Percentiles rank a stretch among this genome's conserved stretches.
Conservation (phyloP, 2,888 invertebrate species). For the Cosmopolites sordidus region DNA sequence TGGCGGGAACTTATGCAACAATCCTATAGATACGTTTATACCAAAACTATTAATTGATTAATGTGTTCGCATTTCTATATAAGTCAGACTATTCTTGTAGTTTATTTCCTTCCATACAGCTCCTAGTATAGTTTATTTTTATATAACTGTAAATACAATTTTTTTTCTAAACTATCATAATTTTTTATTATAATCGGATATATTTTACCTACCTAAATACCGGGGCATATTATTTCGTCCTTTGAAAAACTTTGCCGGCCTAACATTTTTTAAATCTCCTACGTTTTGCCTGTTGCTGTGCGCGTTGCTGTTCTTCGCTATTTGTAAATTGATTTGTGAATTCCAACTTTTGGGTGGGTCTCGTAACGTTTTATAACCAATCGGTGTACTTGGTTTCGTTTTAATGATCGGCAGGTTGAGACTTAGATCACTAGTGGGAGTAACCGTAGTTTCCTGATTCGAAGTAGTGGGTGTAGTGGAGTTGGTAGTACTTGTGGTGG, state of each 20-base stretch:
- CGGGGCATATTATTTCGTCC: conserved; percentile 54
- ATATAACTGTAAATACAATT: too few relatives aligned
- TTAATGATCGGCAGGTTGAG: conserved; percentile 31
- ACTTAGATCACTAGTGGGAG: conserved; percentile 7
- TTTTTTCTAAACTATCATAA: too few relatives aligned
- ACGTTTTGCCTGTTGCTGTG: conserved; percentile 9
- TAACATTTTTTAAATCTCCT: conserved; percentile 39
- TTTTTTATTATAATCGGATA: too few relatives aligned
- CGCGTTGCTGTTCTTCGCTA: background rate
- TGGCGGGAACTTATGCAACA: too few relatives aligned
- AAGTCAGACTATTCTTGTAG: too few relatives aligned
- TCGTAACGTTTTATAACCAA: conserved; percentile 57
- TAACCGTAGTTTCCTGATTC: background rate
- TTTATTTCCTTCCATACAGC: too few relatives aligned
- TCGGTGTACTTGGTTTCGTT: conserved; percentile 42
- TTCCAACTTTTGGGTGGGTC: conserved; percentile 60
- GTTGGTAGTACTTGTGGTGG: background rate
- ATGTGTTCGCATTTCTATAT: too few relatives aligned
- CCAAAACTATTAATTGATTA: too few relatives aligned
- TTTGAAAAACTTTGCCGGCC: conserved; percentile 57
- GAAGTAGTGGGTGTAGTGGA: background rate
- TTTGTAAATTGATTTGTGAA: conserved; percentile 47
- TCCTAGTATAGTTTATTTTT: too few relatives aligned
- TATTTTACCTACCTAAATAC: conserved; percentile 42
- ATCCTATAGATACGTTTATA: too few relatives aligned